Evolutionary conservation across 2,797 vertebrate genomes (phyloP), one percentile per base, ranked within the genome.

Genomic region (Myotis pilosus): DNA sequence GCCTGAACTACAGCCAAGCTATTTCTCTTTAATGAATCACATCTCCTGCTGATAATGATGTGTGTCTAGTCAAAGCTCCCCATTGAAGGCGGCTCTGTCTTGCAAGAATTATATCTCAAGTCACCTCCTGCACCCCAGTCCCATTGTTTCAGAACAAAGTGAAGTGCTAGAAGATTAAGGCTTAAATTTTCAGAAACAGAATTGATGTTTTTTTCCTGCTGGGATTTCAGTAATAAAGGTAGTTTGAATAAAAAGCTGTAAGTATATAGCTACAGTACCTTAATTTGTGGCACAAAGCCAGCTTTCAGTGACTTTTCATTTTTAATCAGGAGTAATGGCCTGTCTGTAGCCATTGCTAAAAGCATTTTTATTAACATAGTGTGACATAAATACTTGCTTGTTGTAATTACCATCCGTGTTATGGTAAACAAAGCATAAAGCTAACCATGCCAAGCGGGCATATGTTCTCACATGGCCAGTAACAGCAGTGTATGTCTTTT

Each of bases 371-470:
- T 30, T 78, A 84, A 41, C 11, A 53, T 9, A 49, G 25, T 41
- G 17, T 36, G 57, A 55, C 36, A 28, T 71, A 68, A 87, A 74
- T 81, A 57, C 71, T 80, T 22, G 36, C 12, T 76, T 20, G 12
- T 79, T 36, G 41, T 41, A 84, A n/a, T 89, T 66, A 33, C 79
- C 28, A 68, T 44, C 20, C 9, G 20, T 16, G 20, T 60, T 36
- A 49, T 60, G 83, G 91, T 79, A 83, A 95, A 87, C 23, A 78
- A 89, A 92, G 53, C 28, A 51, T 87, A 38, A 74, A 90, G 20
- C 33, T n/a, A 62, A 47, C 5, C 47, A 60, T 51, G 44, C 51
- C 53, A 87, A 91, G 33, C 30, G 80, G 55, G 47, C 30, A 30
- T 79, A 10, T 64, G 33, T 10, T 74, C 30, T 49, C 17, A 47